Evolutionary conservation across 1,140 invertebrate genomes (phyloP).

Genomic region (Cotesia glomerata): DNA sequence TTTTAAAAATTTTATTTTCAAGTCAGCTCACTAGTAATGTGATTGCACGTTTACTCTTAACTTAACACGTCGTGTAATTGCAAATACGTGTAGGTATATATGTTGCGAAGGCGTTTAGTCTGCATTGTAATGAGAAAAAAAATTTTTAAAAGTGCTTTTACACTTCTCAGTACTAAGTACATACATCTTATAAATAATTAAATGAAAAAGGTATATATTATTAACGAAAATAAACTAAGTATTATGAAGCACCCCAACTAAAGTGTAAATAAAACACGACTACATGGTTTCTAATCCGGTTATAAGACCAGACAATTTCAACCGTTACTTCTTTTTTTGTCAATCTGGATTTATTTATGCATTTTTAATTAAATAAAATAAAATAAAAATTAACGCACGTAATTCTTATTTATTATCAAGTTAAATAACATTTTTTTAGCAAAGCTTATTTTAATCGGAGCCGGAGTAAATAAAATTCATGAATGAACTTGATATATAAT

Average conservation of each 20-base stretch:
- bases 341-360: background rate
- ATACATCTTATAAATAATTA: background rate
- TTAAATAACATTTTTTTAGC: no score
- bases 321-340: background rate
- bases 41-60: background rate
- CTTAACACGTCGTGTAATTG: conserved; percentile 2
- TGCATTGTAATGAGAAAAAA: no score
- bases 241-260: conserved; percentile 55
- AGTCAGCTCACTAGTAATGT: conserved; percentile 3
- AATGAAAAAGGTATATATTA: conserved; percentile 27
- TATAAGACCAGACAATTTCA: conserved; percentile 38
- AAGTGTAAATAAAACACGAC: conserved; percentile 54
- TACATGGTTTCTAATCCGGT: conserved; percentile 65
- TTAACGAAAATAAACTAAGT: background rate
- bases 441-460: no score
- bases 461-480: background rate
- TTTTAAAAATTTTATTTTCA: background rate
- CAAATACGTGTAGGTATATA: conserved; percentile 19
- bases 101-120: conserved; percentile 16
- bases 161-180: no score
- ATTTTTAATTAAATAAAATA: no score
- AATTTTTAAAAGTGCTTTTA: no score
- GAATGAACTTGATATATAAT: background rate
- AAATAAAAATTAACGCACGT: no score
- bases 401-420: no score